Percentiles rank a stretch among this genome's conserved stretches.
These are phyloP conservation scores for Clavelina lepadiformis DNA, from an alignment of 23 tunicate species.

Conservation along the genomic window DNA sequence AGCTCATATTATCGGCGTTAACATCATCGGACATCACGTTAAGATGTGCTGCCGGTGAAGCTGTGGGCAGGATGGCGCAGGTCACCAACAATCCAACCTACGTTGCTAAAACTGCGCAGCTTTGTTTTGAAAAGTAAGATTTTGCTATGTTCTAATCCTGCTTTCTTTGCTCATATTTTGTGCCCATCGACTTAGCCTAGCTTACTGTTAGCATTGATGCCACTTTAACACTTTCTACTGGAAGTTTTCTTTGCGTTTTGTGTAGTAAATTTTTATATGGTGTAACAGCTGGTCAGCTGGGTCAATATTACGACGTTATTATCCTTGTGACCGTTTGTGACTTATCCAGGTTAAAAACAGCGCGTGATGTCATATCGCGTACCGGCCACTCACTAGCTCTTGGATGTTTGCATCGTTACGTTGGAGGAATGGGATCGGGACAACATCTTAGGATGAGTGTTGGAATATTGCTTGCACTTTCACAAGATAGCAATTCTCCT, in stretches of 20 bases:
- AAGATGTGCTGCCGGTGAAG: constrained; percentile 94
- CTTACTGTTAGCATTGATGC: too few species aligned
- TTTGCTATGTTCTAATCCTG: too few species aligned
- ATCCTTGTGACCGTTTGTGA: too few species aligned
- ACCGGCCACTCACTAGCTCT: constrained; percentile 91
- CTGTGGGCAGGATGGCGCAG: constrained; percentile 94
- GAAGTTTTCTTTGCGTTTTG: too few species aligned
- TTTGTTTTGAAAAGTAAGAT: constrained; percentile 88
- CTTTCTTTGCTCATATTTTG: too few species aligned
- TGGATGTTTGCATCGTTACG: constrained; percentile 92
- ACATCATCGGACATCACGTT: constrained; percentile 61
- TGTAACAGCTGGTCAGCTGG: too few species aligned
- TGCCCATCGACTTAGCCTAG: too few species aligned
- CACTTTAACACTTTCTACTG: too few species aligned
- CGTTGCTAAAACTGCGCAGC: constrained; percentile 65
- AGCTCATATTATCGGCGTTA: constrained; percentile 58
- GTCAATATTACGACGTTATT: too few species aligned
- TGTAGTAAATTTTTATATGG: too few species aligned
- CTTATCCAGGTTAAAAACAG: constrained; percentile 61
- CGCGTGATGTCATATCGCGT: constrained; percentile 92
- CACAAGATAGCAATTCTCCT: constrained; percentile 93
- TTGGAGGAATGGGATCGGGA: constrained; percentile 84
- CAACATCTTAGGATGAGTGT: constrained; percentile 90
- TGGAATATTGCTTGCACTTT: constrained; percentile 83
- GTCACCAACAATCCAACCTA: constrained; percentile 72